Conservation (phyloP, 2,888 invertebrate genomes). For the Drosophila atroscutellata region DNA sequence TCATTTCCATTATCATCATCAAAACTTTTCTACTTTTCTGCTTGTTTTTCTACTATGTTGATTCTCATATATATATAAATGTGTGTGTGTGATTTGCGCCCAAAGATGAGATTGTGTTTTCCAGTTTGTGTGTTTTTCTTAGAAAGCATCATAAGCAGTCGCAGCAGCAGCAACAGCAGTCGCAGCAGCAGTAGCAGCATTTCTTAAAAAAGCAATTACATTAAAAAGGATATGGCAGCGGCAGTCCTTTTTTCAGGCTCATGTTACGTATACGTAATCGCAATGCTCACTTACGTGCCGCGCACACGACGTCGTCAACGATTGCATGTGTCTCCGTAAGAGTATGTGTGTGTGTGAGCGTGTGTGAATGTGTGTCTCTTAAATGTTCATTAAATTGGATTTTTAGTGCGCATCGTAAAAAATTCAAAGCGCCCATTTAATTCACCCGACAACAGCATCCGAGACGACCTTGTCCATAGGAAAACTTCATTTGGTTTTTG, state of each 20-base stretch:
- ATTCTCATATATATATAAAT: conserved; percentile 9
- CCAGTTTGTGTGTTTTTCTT: conserved; percentile 32
- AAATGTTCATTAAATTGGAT: conserved; percentile 84
- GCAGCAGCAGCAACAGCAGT: conserved; percentile 22
- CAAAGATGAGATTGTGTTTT: conserved; percentile 22
- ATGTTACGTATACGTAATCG: conserved; percentile 69
- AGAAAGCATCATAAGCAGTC: conserved; percentile 55
- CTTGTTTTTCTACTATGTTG: conserved; percentile 52
- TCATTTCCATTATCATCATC: conserved; percentile 82
- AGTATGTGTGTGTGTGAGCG: conserved; percentile 20
- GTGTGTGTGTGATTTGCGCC: conserved; percentile 54
- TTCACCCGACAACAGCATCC: conserved; percentile 64
- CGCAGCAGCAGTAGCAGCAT: conserved; percentile 44
- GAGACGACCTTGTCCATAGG: conserved; percentile 23
- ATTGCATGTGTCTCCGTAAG: conserved; percentile 6
- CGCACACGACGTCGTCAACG: conserved; percentile 40
- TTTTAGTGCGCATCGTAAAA: conserved; percentile 83
- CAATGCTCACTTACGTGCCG: conserved; percentile 64
- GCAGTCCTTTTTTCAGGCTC: conserved; percentile 59
- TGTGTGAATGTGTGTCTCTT: conserved; percentile 76
- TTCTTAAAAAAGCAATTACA: conserved; percentile 83
- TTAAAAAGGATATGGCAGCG: conserved; percentile 80
- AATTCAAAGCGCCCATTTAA: conserved; percentile 80
- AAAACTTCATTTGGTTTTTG: conserved; percentile 52
- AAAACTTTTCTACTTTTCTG: conserved; percentile 71